Percentiles rank a stretch among this genome's conserved stretches.
Conservation (phyloP, 1,140 invertebrate genomes). For the Meloidogyne floridensis region DNA sequence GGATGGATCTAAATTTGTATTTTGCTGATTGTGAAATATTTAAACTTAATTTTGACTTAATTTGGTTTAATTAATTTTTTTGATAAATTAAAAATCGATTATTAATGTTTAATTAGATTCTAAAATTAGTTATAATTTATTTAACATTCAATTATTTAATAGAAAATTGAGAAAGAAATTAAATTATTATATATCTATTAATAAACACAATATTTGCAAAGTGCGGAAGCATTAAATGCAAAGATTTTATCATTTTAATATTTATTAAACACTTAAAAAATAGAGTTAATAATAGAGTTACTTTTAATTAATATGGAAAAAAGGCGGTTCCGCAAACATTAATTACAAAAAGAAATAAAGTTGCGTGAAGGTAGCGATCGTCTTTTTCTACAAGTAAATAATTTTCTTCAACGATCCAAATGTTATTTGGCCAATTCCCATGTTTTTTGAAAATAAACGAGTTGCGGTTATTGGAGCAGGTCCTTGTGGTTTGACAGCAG, state of each 20-base stretch:
- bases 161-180: too few species aligned
- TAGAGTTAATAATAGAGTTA: too few species aligned
- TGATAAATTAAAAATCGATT: too few species aligned
- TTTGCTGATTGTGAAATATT: neutral
- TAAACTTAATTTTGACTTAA: neutral
- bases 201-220: too few species aligned
- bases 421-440: neutral
- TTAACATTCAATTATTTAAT: neutral
- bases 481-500: constrained; percentile 28
- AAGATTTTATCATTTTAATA: too few species aligned
- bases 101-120: too few species aligned
- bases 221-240: too few species aligned
- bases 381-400: neutral
- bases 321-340: too few species aligned
- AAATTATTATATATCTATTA: too few species aligned
- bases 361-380: neutral
- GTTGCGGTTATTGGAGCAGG: constrained; percentile 33
- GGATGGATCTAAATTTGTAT: constrained; percentile 1
- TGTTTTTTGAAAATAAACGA: constrained; percentile 2
- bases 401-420: neutral
- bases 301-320: too few species aligned
- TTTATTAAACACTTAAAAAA: too few species aligned
- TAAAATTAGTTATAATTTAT: neutral
- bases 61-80: neutral
- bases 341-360: too few species aligned